Percentiles rank a stretch among this genome's conserved stretches.
These are phyloP conservation scores for Ascidia mentula DNA, from an alignment of 23 tunicate species.

Conservation along the genomic window DNA sequence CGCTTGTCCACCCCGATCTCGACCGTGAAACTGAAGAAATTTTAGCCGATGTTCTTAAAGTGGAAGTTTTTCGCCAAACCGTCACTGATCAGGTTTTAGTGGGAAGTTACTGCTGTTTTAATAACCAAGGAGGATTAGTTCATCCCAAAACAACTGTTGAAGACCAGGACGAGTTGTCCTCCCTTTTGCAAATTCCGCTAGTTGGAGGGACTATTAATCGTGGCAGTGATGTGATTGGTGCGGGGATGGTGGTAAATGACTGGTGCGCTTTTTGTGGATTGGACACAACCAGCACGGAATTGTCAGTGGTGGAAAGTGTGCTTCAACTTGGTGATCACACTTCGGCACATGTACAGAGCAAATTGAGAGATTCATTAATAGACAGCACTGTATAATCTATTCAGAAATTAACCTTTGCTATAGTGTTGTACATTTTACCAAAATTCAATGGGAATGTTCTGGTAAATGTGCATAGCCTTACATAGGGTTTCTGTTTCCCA, in stretches of 20 bases:
- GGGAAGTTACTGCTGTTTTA: constrained; percentile 90
- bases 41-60: constrained; percentile 84
- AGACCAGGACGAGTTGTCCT: constrained; percentile 96
- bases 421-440: no score
- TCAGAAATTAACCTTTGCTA: no score
- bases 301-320: constrained; percentile 90
- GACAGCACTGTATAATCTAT: constrained; percentile 65
- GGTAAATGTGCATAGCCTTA: no score
- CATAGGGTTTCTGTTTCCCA: no score
- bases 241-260: constrained; percentile 99
- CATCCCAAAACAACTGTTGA: constrained; percentile 95
- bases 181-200: constrained; percentile 91
- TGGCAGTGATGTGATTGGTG: constrained; percentile 97
- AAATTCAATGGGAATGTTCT: no score
- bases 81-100: constrained; percentile 97
- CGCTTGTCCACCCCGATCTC: constrained; percentile 93
- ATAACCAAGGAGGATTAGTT: constrained; percentile 96
- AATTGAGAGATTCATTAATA: constrained; percentile 92
- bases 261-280: constrained; percentile 98
- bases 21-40: constrained; percentile 98
- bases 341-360: constrained; percentile 47
- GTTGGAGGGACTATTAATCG: constrained; percentile 99
- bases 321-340: constrained; percentile 77
- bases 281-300: constrained; percentile 96
- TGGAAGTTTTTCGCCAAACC: constrained; percentile 97